Conservation (phyloP, 2,113 vertebrate genomes). For the Solenodon paradoxus region DNA sequence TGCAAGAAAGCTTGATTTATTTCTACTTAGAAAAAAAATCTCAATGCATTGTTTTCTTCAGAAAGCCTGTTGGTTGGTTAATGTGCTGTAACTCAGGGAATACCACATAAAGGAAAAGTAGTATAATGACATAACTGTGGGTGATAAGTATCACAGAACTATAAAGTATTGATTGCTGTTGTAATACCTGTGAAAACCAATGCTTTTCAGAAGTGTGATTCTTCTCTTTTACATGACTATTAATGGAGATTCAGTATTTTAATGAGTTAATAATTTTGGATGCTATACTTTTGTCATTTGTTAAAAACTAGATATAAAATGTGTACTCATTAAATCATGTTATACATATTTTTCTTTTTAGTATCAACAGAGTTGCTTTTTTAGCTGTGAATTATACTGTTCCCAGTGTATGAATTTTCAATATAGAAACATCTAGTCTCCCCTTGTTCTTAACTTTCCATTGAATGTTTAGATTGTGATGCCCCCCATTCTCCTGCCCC, state of each 20-base stretch:
- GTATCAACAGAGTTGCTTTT: neutral
- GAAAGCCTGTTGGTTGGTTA: neutral
- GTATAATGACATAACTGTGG: neutral
- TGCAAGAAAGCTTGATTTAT: neutral
- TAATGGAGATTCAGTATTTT: neutral
- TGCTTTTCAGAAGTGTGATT: neutral
- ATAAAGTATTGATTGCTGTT: no score
- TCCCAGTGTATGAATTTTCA: neutral
- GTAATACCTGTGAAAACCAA: no score
- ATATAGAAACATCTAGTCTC: neutral
- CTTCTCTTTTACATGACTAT: neutral
- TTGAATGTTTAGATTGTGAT: neutral
- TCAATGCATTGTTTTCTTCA: no score
- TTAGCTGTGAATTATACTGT: neutral
- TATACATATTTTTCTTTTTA: slow-evolving; percentile 28
- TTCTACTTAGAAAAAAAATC: neutral
- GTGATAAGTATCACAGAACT: neutral
- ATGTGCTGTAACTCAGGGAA: neutral
- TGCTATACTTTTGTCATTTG: neutral
- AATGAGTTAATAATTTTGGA: slow-evolving; percentile 1
- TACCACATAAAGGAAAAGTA: neutral
- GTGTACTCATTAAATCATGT: neutral
- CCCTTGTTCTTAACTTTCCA: neutral
- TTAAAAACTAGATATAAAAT: slow-evolving; percentile 7
- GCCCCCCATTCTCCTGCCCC: neutral